phyloP scores from a whole-genome alignment of 2,113 vertebrate species.

The Thalassarche chlororhynchos region DNA sequence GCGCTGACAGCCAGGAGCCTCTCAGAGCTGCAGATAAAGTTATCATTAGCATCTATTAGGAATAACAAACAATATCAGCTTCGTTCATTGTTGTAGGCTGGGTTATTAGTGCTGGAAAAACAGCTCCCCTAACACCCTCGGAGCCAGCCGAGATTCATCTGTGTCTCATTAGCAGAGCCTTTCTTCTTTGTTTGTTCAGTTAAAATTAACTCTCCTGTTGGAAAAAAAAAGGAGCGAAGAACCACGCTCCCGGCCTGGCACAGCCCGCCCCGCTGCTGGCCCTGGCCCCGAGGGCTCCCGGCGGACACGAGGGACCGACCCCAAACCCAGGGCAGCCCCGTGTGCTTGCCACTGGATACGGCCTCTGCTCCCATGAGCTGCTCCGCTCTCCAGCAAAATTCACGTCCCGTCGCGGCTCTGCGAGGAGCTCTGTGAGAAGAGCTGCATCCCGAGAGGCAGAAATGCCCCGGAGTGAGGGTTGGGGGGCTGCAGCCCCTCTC shows the following conservation, averaged over 20 bases:
- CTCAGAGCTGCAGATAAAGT: background rate
- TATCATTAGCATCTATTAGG: slow-evolving; percentile 4
- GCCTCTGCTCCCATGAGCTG: background rate
- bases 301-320: accelerated
- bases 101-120: background rate
- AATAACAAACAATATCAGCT: background rate
- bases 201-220: background rate
- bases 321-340: background rate
- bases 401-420: accelerated
- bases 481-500: background rate
- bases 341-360: accelerated
- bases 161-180: slow-evolving; percentile 30
- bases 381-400: accelerated
- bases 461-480: accelerated
- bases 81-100: background rate
- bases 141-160: slow-evolving; percentile 9
- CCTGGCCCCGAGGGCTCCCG: accelerated
- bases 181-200: background rate
- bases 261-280: accelerated
- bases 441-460: background rate
- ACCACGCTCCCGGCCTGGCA: background rate
- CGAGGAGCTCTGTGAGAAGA: accelerated
- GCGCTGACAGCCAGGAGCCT: background rate
- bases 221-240: background rate
- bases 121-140: slow-evolving; percentile 9